phyloP scores from a whole-genome alignment of 2,113 vertebrate genomes.

The Salvelinus fontinalis region DNA sequence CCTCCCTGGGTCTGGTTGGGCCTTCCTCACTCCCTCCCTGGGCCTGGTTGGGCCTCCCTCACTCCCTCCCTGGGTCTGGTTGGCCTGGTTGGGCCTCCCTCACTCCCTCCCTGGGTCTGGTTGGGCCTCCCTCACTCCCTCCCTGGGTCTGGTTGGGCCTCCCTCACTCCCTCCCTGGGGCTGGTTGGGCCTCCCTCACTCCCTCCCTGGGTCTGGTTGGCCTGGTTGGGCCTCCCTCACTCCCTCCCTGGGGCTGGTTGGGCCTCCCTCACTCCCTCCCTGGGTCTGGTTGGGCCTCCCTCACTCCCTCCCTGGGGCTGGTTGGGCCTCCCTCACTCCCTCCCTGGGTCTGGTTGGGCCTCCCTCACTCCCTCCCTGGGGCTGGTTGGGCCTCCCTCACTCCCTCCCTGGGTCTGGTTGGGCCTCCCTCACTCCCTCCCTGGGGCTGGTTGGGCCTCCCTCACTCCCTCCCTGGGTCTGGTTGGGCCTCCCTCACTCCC shows the following conservation, averaged over 20 bases:
- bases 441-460: too few species aligned
- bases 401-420: too few species aligned
- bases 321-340: slow-evolving; percentile 13
- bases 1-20: too few species aligned
- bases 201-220: too few species aligned
- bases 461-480: background rate
- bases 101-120: background rate
- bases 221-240: too few species aligned
- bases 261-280: background rate
- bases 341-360: background rate
- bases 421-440: background rate
- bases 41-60: background rate
- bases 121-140: too few species aligned
- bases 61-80: background rate
- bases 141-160: too few species aligned
- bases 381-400: background rate
- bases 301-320: too few species aligned
- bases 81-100: slow-evolving; percentile 18
- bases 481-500: slow-evolving; percentile 17
- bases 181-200: too few species aligned
- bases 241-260: too few species aligned
- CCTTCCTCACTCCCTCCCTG: background rate
- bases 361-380: too few species aligned
- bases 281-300: slow-evolving; percentile 3
- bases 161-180: too few species aligned